Percentiles rank a stretch among this genome's conserved stretches.
These are phyloP conservation scores for Odontothrips loti DNA, from an alignment of 2,888 invertebrate genomes.

Conservation along the genomic window DNA sequence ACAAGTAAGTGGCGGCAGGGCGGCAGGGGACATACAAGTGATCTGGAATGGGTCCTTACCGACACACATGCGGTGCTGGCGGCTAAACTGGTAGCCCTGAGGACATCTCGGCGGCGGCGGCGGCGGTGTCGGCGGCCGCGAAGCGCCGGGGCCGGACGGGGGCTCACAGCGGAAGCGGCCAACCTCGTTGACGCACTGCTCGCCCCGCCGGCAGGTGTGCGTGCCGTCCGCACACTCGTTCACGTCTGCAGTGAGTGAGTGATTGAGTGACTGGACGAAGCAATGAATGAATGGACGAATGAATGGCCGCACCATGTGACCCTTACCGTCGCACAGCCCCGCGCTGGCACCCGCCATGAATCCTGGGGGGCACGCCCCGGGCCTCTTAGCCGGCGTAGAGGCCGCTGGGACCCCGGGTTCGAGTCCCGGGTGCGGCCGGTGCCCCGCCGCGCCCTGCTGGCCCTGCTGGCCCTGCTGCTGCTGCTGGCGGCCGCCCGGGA, in stretches of 20 bases:
- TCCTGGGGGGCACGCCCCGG: not conserved
- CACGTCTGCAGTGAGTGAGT: conserved; percentile 54
- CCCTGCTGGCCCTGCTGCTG: conserved; percentile 56
- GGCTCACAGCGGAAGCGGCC: conserved; percentile 51
- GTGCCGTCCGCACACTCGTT: conserved; percentile 61
- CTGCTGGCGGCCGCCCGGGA: conserved; percentile 45
- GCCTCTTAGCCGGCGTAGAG: not conserved
- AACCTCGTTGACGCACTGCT: conserved; percentile 49
- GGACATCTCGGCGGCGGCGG: conserved; percentile 37
- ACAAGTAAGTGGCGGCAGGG: too few species aligned
- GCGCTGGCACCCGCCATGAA: not conserved
- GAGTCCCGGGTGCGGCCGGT: conserved; percentile 47
- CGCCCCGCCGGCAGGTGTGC: conserved; percentile 42
- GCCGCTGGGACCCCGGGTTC: conserved; percentile 50
- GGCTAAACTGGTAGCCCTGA: conserved; percentile 36
- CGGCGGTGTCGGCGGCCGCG: not conserved
- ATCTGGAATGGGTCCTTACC: too few species aligned
- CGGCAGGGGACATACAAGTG: too few species aligned
- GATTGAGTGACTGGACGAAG: not conserved
- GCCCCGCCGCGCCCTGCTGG: too few species aligned
- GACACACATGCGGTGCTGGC: conserved; percentile 31
- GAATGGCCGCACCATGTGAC: not conserved
- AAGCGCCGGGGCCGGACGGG: conserved; percentile 31
- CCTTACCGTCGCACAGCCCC: not conserved
- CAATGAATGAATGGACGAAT: too few species aligned